Evolutionary conservation across 2,888 invertebrate genomes (phyloP), one percentile per base, ranked within the genome.

Genomic region (Caenorhabditis parvicauda): DNA sequence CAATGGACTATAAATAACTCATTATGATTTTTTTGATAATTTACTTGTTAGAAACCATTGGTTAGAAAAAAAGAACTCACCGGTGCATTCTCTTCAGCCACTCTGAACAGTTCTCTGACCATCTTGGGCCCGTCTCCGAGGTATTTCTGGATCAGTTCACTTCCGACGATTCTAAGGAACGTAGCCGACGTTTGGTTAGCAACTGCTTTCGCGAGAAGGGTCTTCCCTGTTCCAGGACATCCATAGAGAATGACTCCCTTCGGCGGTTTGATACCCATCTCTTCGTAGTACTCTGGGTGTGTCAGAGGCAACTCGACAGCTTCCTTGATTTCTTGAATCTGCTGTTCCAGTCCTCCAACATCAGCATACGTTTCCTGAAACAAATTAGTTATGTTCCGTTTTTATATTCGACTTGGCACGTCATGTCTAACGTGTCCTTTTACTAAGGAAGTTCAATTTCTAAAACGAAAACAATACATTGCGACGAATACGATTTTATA

Each of bases 171-270:
- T 72, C 98, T 86, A 46, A 99, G 86, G 84, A 99, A 98, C 17
- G 98, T 98, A 0, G 98, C 98, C 0, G 96, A 96, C 0, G 98
- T 98, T 83, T 98, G 96, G 85, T 98, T 98, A 42, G 98, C 98
- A 0, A 99, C 98, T 22, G 98, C 98, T 84, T 98, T 98, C 7
- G 98, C 98, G 53, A 98, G 84, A 38, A 98, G 85, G 0, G 98
- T 98, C 84, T 98, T 98, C 47, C 96, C 98, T 19, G 96, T 99
- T 42, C 98, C 98, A 0, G 98, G 98, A 19, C 90, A 90, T 0
- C 96, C 98, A 83, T 98, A 98, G 35, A 98, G 86, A 80, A 98
- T 98, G 0, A 98, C 96, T 71, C 98, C 98, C 82, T 98, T 98
- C 0, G 98, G 98, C 14, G 98, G 96, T 81, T 94, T 93, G 75